These are phyloP conservation scores for Laterallus jamaicensis DNA, from an alignment of 2,113 vertebrate species.

Conservation along the genomic window DNA sequence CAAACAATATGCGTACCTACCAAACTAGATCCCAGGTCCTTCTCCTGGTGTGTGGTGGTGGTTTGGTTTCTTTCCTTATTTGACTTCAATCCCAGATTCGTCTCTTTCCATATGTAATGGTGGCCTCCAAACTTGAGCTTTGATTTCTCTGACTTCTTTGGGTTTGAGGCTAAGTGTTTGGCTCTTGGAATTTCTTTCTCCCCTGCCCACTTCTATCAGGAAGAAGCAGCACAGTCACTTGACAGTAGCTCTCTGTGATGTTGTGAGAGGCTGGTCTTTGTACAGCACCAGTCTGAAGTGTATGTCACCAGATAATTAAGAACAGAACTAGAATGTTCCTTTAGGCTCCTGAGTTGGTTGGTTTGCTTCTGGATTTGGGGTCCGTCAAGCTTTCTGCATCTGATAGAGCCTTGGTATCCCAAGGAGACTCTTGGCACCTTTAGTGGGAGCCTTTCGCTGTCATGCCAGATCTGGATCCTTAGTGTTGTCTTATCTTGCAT, in stretches of 20 bases:
- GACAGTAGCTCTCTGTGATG: background rate
- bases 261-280: background rate
- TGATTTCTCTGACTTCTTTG: background rate
- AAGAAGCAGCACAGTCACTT: background rate
- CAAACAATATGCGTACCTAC: too few species aligned
- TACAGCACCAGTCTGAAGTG: background rate
- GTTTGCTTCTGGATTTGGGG: background rate
- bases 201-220: background rate
- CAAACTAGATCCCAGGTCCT: background rate
- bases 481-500: background rate
- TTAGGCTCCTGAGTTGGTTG: rapidly evolving
- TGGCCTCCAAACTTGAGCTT: background rate
- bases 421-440: background rate
- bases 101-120: background rate
- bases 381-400: background rate
- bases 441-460: background rate
- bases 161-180: background rate
- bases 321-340: background rate
- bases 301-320: background rate
- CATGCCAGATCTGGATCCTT: background rate
- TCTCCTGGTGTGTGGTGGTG: background rate
- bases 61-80: rapidly evolving
- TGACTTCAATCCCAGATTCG: background rate
- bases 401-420: background rate
- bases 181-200: background rate